Conservation (phyloP, 1,140 invertebrate species). For the Drosophila gunungcola region DNA sequence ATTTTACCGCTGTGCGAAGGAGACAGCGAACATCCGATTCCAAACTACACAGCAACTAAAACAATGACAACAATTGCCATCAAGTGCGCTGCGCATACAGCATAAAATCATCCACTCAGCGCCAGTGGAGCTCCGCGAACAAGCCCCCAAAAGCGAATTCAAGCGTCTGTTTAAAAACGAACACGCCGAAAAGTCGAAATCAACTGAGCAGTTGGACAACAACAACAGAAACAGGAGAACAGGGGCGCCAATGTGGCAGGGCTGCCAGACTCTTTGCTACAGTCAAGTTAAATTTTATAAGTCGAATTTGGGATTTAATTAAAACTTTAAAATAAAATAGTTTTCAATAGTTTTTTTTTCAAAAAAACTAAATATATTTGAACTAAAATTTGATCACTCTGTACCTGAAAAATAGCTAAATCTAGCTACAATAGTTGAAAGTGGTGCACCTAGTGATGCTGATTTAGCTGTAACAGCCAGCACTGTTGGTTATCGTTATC, state of each 20-base stretch:
- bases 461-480: background rate
- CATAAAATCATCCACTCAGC: conserved; percentile 44
- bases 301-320: too few species aligned
- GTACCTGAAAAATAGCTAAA: background rate
- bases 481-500: conserved; percentile 22
- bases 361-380: too few species aligned
- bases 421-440: background rate
- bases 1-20: conserved; percentile 51
- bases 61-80: conserved; percentile 67
- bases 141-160: conserved; percentile 39
- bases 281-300: background rate
- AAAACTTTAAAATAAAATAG: too few species aligned
- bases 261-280: conserved; percentile 5
- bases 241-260: conserved; percentile 13
- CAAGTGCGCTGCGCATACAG: conserved; percentile 69
- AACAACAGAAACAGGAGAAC: conserved; percentile 16
- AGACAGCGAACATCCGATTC: conserved; percentile 37
- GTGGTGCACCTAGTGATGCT: background rate
- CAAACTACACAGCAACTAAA: conserved; percentile 48
- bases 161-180: conserved; percentile 15
- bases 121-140: conserved; percentile 17
- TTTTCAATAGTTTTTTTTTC: too few species aligned
- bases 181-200: conserved; percentile 20
- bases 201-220: conserved; percentile 28
- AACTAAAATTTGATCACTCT: too few species aligned